These are phyloP conservation scores for Dicerorhinus sumatrensis DNA, from an alignment of 2,113 vertebrate genomes.

Conservation along the genomic window DNA sequence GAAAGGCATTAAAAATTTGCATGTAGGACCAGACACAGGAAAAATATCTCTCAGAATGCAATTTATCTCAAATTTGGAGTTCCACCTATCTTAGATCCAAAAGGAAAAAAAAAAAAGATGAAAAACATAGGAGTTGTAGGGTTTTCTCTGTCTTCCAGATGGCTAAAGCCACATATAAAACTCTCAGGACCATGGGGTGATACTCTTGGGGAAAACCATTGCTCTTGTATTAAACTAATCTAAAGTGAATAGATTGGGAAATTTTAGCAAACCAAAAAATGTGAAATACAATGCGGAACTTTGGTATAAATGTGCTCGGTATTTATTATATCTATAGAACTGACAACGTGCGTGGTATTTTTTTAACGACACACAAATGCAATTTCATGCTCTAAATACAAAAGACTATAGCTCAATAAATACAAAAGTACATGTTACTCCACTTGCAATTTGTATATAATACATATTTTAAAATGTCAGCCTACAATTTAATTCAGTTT, in stretches of 20 bases:
- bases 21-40: neutral
- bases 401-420: conserved; percentile 65
- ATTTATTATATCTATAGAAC: conserved; percentile 47
- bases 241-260: conserved; percentile 4
- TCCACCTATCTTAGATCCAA: neutral
- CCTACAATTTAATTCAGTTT: conserved; percentile 74
- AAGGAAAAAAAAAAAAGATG: neutral
- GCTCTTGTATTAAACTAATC: neutral
- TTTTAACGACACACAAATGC: neutral
- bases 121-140: neutral
- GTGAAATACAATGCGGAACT: conserved; percentile 36
- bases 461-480: conserved; percentile 73
- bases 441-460: conserved; percentile 62
- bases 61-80: neutral
- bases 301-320: conserved; percentile 25
- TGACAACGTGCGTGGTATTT: neutral
- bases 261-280: conserved; percentile 47
- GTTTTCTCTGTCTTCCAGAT: neutral
- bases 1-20: neutral
- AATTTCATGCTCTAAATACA: conserved; percentile 43
- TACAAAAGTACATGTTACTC: conserved; percentile 48
- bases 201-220: neutral
- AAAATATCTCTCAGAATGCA: neutral
- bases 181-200: neutral
- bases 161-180: neutral